A percentile compares a stretch with the other conserved stretches of the same genome.
Conservation (phyloP, 2,113 vertebrate species). For the Caranx ignobilis region DNA sequence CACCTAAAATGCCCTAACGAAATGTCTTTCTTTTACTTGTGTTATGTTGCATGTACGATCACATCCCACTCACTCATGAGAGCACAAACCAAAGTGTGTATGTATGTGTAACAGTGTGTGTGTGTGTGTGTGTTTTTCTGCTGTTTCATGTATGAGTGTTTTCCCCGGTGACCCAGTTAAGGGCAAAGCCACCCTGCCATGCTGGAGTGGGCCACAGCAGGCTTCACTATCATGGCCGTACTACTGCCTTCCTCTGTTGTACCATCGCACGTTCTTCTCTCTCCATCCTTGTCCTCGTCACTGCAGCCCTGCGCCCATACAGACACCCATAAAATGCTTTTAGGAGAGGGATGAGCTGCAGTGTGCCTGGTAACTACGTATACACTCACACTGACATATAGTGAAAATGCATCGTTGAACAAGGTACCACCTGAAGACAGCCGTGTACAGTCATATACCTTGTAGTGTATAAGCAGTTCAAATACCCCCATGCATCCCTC, state of each 20-base stretch:
- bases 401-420: constrained; percentile 46
- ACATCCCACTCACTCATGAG: constrained; percentile 46
- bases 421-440: constrained; percentile 45
- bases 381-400: constrained; percentile 40
- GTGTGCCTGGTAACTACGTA: constrained; percentile 51
- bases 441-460: constrained; percentile 24
- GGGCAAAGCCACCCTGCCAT: constrained; percentile 64
- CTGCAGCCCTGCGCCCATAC: constrained; percentile 74
- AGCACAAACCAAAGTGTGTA: constrained; percentile 22
- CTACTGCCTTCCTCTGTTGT: constrained; percentile 12
- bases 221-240: constrained; percentile 29
- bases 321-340: constrained; percentile 78
- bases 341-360: constrained; percentile 74
- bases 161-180: constrained; percentile 80
- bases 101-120: constrained; percentile 35
- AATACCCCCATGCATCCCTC: constrained; percentile 2
- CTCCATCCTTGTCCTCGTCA: constrained; percentile 50
- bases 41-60: constrained; percentile 51
- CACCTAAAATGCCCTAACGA: constrained; percentile 43
- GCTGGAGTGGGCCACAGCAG: constrained; percentile 47
- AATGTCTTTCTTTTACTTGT: constrained; percentile 38
- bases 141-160: constrained; percentile 68
- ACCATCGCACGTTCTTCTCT: constrained; percentile 36
- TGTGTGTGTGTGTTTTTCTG: constrained; percentile 50
- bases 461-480: constrained; percentile 25